These are phyloP conservation scores for Amphipoea oculea DNA, from an alignment of 2,888 invertebrate species.

Conservation along the genomic window DNA sequence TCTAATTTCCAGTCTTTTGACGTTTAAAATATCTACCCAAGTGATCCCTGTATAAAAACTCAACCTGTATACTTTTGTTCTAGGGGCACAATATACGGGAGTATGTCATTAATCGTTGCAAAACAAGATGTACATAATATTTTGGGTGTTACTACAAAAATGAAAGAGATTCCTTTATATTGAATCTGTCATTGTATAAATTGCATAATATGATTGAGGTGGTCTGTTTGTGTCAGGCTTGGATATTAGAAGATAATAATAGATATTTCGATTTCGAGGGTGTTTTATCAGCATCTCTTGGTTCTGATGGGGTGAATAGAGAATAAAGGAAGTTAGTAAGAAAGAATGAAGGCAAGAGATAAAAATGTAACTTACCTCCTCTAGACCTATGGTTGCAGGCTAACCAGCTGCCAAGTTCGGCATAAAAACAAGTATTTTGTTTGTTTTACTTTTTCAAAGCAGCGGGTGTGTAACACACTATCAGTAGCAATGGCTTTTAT, in stretches of 20 bases:
- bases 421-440: no score
- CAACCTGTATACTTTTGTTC: neutral
- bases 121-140: slow-evolving; percentile 1
- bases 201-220: slow-evolving; percentile 47
- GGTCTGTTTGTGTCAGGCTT: slow-evolving; percentile 22
- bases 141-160: slow-evolving; percentile 13
- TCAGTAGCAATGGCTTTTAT: no score
- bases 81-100: neutral
- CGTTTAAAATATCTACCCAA: neutral
- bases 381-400: no score
- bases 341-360: no score
- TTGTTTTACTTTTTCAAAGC: no score
- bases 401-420: no score
- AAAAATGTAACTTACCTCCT: no score
- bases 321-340: neutral
- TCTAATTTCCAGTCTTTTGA: neutral
- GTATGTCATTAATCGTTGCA: neutral
- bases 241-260: slow-evolving; percentile 15
- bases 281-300: neutral
- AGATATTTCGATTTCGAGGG: neutral
- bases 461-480: no score
- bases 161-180: slow-evolving; percentile 6
- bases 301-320: neutral
- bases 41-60: neutral
- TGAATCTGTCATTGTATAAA: slow-evolving; percentile 45